A percentile compares a stretch with the other conserved stretches of the same genome.
Conservation (phyloP, 2,113 vertebrate genomes). For the Megaleporinus macrocephalus region DNA sequence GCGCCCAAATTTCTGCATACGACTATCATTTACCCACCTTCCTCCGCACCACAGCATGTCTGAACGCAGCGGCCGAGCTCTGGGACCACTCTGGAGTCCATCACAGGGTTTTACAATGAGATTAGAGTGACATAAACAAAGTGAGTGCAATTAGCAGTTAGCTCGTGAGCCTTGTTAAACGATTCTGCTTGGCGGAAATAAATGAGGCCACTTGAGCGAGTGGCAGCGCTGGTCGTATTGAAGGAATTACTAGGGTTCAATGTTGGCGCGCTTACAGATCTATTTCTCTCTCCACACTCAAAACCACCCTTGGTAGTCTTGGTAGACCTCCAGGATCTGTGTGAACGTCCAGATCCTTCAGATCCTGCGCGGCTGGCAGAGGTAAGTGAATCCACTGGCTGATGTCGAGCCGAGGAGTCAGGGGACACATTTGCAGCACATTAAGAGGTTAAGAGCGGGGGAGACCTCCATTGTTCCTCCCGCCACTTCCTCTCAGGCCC, state of each 20-base stretch:
- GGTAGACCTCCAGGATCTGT: constrained; percentile 55
- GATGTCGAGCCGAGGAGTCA: constrained; percentile 74
- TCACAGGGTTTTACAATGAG: constrained; percentile 82
- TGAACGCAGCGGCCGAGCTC: constrained; percentile 45
- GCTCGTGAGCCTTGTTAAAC: constrained; percentile 81
- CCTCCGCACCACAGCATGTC: too few species aligned
- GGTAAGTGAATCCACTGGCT: constrained; percentile 79
- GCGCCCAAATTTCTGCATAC: too few species aligned
- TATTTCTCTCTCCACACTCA: background rate
- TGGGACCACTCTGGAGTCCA: constrained; percentile 70
- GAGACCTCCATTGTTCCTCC: constrained; percentile 78
- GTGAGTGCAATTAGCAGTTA: constrained; percentile 93
- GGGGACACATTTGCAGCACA: constrained; percentile 81
- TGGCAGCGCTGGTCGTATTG: constrained; percentile 58
- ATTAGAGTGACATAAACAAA: constrained; percentile 94
- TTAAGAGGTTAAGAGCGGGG: constrained; percentile 81
- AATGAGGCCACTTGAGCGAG: constrained; percentile 85
- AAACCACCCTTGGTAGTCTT: constrained; percentile 33
- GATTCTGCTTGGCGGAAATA: constrained; percentile 86
- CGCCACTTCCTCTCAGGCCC: constrained; percentile 74
- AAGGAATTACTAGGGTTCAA: constrained; percentile 65
- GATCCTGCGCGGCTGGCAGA: constrained; percentile 52
- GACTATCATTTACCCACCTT: too few species aligned
- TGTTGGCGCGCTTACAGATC: constrained; percentile 27
- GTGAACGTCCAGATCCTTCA: constrained; percentile 30